phyloP scores from a whole-genome alignment of 2,113 vertebrate species.

The Pterocles orientalis region DNA sequence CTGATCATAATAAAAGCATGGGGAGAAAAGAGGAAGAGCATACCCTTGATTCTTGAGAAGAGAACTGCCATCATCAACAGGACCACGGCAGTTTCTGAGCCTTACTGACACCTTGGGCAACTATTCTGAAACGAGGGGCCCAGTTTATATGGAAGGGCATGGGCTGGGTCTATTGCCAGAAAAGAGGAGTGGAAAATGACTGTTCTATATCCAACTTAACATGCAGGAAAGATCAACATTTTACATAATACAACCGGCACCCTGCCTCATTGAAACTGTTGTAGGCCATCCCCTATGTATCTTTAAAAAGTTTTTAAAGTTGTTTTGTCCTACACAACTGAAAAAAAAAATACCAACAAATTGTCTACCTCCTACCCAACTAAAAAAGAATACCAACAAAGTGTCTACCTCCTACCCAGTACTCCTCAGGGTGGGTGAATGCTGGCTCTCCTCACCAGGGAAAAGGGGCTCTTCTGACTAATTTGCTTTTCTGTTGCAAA shows the following conservation, averaged over 20 bases:
- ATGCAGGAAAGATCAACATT: conserved; percentile 5
- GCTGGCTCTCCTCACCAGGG: neutral
- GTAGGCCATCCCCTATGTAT: neutral
- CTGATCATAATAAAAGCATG: neutral
- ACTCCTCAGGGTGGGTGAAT: neutral
- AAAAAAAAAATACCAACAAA: neutral
- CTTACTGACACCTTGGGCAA: neutral
- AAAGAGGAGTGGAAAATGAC: neutral
- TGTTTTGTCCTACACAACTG: neutral
- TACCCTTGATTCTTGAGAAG: neutral
- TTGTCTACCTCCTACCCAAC: neutral
- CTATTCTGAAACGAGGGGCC: neutral
- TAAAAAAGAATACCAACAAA: neutral
- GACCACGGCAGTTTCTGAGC: neutral
- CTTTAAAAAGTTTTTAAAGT: neutral
- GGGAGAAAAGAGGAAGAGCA: neutral
- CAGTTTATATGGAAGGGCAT: conserved; percentile 6
- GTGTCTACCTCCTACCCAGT: neutral
- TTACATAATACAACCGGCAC: conserved; percentile 51
- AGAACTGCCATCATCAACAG: neutral
- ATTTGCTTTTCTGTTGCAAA: neutral
- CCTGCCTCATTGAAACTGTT: neutral
- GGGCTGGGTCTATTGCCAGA: neutral
- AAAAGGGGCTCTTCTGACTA: neutral
- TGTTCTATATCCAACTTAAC: conserved; percentile 31